phyloP scores from a whole-genome alignment of 2,113 vertebrate genomes.

The Megaceryle maxima region DNA sequence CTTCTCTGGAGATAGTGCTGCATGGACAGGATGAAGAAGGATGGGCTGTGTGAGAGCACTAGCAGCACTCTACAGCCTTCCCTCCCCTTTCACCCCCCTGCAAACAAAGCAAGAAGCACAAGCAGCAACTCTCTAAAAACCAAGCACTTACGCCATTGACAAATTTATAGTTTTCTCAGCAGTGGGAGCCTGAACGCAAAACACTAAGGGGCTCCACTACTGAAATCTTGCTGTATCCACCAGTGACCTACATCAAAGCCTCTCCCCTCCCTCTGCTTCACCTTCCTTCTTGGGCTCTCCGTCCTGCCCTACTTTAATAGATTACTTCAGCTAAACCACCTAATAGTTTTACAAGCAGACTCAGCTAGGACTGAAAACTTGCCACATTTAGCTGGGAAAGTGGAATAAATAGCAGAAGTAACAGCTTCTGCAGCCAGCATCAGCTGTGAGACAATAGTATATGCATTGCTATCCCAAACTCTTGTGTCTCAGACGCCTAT shows the following conservation, averaged over 20 bases:
- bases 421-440: neutral
- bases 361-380: neutral
- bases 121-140: accelerated
- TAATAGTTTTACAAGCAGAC: slow-evolving; percentile 26
- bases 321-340: slow-evolving; percentile 31
- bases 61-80: neutral
- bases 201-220: neutral
- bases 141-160: neutral
- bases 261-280: slow-evolving; percentile 19
- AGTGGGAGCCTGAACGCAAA: neutral
- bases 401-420: neutral
- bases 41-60: neutral
- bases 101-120: neutral
- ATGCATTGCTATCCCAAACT: neutral
- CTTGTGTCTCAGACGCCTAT: neutral
- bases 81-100: neutral
- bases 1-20: neutral
- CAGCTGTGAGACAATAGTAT: accelerated
- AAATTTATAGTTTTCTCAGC: neutral
- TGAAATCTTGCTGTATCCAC: neutral
- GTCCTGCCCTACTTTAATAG: slow-evolving; percentile 50
- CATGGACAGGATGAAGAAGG: neutral
- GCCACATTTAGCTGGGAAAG: neutral
- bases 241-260: slow-evolving; percentile 23
- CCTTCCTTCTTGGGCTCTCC: slow-evolving; percentile 6